Conservation (phyloP, 2,888 invertebrate species). For the Hirudinaria manillensis region DNA sequence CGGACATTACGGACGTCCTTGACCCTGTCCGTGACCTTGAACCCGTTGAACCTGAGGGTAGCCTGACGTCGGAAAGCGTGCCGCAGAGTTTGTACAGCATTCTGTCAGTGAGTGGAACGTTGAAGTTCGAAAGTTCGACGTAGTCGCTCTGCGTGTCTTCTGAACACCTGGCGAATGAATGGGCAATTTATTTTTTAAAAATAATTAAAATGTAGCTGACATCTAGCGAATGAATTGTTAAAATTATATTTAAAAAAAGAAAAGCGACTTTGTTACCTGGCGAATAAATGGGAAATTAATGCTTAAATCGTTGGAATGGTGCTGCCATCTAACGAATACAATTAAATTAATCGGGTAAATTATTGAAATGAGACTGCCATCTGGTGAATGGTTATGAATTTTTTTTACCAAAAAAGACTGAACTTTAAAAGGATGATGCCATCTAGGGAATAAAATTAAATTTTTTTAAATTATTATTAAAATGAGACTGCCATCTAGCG, state of each 20-base stretch:
- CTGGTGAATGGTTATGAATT: too few relatives aligned
- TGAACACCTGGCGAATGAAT: constrained; percentile 67
- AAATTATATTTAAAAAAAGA: background rate
- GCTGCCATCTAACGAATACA: too few relatives aligned
- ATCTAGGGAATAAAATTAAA: too few relatives aligned
- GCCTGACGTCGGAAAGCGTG: constrained; percentile 30
- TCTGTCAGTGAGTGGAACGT: constrained; percentile 70
- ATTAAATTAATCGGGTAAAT: too few relatives aligned
- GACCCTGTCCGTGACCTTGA: background rate
- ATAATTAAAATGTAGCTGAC: background rate
- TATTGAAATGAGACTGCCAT: too few relatives aligned
- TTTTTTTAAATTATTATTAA: too few relatives aligned
- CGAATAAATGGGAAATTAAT: too few relatives aligned
- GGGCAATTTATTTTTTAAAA: background rate
- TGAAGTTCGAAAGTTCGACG: constrained; percentile 90
- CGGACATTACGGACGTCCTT: constrained; percentile 15
- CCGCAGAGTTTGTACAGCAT: constrained; percentile 85
- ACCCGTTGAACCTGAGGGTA: background rate
- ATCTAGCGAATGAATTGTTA: background rate
- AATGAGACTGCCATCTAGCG: too few relatives aligned
- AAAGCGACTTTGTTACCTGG: too few relatives aligned
- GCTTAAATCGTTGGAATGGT: too few relatives aligned
- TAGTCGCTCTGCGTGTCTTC: constrained; percentile 86
- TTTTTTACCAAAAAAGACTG: too few relatives aligned
- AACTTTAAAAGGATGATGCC: too few relatives aligned